Conservation (phyloP, 2,797 vertebrate genomes). For the Smutsia gigantea region DNA sequence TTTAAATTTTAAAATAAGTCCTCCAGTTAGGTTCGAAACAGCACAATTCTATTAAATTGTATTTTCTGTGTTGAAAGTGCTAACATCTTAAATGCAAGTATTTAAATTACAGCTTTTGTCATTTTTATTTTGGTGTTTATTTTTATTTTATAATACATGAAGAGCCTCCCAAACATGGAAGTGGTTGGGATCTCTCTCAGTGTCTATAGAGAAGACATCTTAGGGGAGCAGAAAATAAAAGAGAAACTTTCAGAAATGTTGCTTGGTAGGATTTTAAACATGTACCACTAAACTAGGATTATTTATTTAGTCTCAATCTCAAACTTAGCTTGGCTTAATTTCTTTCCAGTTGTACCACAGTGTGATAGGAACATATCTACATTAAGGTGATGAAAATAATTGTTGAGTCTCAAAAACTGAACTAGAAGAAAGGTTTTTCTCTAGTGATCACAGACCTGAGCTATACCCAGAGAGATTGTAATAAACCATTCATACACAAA, state of each 20-base stretch:
- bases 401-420: slow-evolving; percentile 57
- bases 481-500: slow-evolving; percentile 51
- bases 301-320: slow-evolving; percentile 64
- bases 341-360: slow-evolving; percentile 41
- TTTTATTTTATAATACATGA: not conserved
- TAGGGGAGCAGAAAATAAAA: slow-evolving; percentile 17
- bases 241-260: slow-evolving; percentile 56
- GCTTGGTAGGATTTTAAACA: slow-evolving; percentile 61
- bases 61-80: slow-evolving; percentile 35
- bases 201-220: not conserved
- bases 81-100: slow-evolving; percentile 28
- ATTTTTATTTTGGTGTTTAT: slow-evolving; percentile 30
- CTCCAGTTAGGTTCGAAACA: slow-evolving; percentile 1
- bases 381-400: slow-evolving; percentile 65
- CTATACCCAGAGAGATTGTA: not conserved
- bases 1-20: slow-evolving; percentile 51
- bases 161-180: not conserved
- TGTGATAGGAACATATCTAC: slow-evolving; percentile 71
- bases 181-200: not conserved
- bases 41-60: not conserved
- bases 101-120: not conserved
- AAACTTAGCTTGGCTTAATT: slow-evolving; percentile 14
- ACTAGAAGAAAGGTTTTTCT: slow-evolving; percentile 45
- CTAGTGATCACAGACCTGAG: slow-evolving; percentile 23
- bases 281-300: not conserved